Evolutionary conservation across 1,140 invertebrate species (phyloP).

Genomic region (Dolichoris vasculosae): DNA sequence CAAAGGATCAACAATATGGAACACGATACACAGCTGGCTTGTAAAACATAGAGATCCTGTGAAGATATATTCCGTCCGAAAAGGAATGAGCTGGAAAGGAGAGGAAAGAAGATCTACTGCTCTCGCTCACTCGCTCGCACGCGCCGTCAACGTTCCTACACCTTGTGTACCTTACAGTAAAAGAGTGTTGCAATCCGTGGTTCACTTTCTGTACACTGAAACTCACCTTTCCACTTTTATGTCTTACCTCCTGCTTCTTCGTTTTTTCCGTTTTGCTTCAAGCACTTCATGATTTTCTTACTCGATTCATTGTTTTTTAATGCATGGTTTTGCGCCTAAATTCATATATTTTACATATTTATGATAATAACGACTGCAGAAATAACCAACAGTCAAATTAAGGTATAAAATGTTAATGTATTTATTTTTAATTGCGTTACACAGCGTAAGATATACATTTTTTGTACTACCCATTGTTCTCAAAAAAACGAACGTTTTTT

Average conservation of each 20-base stretch:
- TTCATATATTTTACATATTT: constrained; percentile 1
- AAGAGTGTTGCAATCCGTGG: not conserved
- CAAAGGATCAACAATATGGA: constrained; percentile 69
- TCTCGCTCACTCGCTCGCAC: not conserved
- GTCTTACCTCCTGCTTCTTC: not conserved
- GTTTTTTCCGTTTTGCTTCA: not conserved
- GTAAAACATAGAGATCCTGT: constrained; percentile 73
- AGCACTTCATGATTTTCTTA: not conserved
- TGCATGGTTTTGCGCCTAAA: not conserved
- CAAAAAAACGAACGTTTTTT: not conserved
- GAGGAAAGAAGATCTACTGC: not conserved
- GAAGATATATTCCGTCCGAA: constrained; percentile 61
- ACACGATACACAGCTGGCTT: constrained; percentile 71
- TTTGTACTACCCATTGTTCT: not conserved
- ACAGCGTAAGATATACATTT: not conserved
- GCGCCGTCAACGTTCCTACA: not conserved
- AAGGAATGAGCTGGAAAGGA: not conserved
- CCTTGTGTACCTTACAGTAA: not conserved
- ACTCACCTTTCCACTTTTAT: not conserved
- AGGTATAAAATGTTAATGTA: constrained; percentile 3
- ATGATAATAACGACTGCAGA: not conserved
- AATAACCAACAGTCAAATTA: not conserved
- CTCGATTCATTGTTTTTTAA: not conserved
- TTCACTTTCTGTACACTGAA: not conserved
- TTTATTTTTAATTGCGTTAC: not conserved